Evolutionary conservation across 1,140 invertebrate genomes (phyloP).

Genomic region (Drosophila nannoptera): DNA sequence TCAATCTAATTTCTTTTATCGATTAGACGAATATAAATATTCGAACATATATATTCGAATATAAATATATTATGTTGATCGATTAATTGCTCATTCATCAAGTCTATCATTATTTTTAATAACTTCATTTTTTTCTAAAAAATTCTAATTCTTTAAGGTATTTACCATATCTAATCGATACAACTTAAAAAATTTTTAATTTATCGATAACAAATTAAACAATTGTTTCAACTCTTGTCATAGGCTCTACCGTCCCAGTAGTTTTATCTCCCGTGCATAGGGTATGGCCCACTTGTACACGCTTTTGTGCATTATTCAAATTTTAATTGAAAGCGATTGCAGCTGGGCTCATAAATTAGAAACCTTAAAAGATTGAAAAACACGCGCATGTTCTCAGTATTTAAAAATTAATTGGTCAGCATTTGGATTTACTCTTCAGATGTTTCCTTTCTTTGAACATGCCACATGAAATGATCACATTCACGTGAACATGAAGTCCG

Average conservation of each 20-base stretch:
- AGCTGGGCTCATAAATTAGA: constrained; percentile 38
- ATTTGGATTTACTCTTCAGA: constrained; percentile 24
- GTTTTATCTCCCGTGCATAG: background rate
- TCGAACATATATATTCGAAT: no score
- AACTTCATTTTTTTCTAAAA: no score
- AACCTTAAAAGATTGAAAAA: constrained; percentile 32
- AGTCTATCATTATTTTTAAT: no score
- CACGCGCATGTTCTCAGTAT: constrained; percentile 29
- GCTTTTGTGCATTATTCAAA: constrained; percentile 10
- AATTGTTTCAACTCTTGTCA: background rate
- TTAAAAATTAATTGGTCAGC: constrained; percentile 29
- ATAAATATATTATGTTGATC: no score
- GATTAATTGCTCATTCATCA: no score
- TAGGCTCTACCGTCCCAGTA: background rate
- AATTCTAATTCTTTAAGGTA: no score
- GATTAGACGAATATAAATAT: no score
- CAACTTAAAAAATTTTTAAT: background rate
- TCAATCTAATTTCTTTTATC: no score
- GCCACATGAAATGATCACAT: constrained; percentile 28
- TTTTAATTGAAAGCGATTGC: constrained; percentile 27
- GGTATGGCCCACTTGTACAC: constrained; percentile 9
- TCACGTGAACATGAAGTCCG: constrained; percentile 12
- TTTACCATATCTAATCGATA: no score
- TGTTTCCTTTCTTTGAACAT: constrained; percentile 32
- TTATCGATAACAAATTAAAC: background rate